Percentiles rank a stretch among this genome's conserved stretches.
Evolutionary conservation across 2,888 invertebrate genomes (phyloP).

Genomic region (Thelaira solivaga): DNA sequence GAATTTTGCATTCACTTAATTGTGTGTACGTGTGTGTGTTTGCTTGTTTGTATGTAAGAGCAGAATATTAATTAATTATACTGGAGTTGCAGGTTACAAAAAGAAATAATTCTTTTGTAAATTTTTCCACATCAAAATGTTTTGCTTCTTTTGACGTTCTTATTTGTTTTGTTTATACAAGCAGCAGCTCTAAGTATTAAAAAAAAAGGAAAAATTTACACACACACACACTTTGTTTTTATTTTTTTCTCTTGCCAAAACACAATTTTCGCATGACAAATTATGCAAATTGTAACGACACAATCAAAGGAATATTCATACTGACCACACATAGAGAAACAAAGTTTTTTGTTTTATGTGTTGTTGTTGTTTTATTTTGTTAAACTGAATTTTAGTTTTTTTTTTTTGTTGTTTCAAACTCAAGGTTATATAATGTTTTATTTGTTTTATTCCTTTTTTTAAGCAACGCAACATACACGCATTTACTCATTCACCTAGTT

Average conservation of each 20-base stretch:
- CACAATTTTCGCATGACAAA: constrained; percentile 63
- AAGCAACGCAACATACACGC: neutral
- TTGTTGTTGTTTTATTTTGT: neutral
- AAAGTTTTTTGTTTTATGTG: constrained; percentile 2
- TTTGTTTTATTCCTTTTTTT: neutral
- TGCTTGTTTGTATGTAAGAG: neutral
- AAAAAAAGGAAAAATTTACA: neutral
- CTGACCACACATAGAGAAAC: constrained; percentile 13
- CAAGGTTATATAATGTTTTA: constrained; percentile 24
- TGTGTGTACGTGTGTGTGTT: constrained; percentile 54
- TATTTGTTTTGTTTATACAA: constrained; percentile 5
- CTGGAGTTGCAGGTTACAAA: no score
- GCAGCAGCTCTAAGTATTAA: no score
- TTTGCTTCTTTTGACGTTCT: neutral
- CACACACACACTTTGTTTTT: no score
- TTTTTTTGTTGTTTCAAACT: neutral
- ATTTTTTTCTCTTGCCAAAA: constrained; percentile 2
- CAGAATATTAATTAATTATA: constrained; percentile 49
- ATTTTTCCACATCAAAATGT: constrained; percentile 56
- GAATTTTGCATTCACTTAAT: constrained; percentile 74
- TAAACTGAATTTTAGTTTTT: neutral
- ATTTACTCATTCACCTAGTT: constrained; percentile 15
- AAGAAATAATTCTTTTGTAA: constrained; percentile 35
- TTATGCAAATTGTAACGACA: constrained; percentile 63
- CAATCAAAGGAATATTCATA: constrained; percentile 48